Evolutionary conservation across 2,888 invertebrate species (phyloP), one percentile per base, ranked within the genome.

Genomic region (Loripinus fragilis): DNA sequence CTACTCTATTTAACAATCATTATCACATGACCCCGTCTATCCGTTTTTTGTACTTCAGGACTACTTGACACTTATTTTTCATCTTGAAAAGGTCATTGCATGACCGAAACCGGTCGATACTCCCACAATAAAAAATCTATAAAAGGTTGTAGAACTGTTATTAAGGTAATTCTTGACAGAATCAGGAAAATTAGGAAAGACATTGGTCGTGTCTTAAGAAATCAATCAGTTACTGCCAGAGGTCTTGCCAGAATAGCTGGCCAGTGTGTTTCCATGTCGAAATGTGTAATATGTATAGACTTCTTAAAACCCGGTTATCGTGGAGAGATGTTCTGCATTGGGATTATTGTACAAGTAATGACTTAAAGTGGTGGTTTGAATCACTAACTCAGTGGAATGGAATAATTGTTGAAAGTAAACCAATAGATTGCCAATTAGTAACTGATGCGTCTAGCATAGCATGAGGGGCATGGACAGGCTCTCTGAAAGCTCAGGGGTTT

Each of bases 381-480:
- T 55, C 55, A 55, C 20, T 55, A 28, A 25, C 55, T 55, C 55
- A 55, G 28, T 66, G 66, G 55, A 55, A 55, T 55, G 55, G 55
- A 28, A 28, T 55, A 25, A 55, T 55, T 12, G 55, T 55, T 25
- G 66, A 66, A 35, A 66, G 23, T 66, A 66, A 35, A 28, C 55
- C 55, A 10, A 66, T 66, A n/a, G n/a, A n/a, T n/a, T n/a, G n/a
- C n/a, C n/a, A n/a, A n/a, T n/a, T n/a, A n/a, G n/a, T n/a, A n/a
- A n/a, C n/a, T n/a, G n/a, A n/a, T n/a, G n/a, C n/a, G n/a, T n/a
- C n/a, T n/a, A n/a, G n/a, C n/a, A n/a, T 66, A 66, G 66, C 66
- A 41, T 66, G 66, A 38, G 66, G 66, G 12, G 66, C 66, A 66
- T 66, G 66, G 66, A 66, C 41, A 41, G 38, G 15, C n/a, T 35